A percentile compares a stretch with the other conserved stretches of the same genome.
Conservation (phyloP, 2,113 vertebrate genomes). For the Sylvietta virens region DNA sequence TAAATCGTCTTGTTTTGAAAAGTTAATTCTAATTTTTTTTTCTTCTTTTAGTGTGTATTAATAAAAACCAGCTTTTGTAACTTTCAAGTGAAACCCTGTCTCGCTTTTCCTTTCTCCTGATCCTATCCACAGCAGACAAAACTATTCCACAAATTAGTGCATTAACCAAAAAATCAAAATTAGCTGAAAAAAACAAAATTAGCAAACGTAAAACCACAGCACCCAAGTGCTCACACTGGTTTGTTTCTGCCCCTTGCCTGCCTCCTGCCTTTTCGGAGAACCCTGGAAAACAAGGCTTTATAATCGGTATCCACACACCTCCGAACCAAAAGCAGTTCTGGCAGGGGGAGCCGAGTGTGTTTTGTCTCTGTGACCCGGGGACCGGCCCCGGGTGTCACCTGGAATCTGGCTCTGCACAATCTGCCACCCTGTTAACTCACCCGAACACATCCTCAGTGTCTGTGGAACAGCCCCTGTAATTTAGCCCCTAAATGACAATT, state of each 20-base stretch:
- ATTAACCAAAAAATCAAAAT: no score
- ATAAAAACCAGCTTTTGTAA: no score
- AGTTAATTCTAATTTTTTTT: no score
- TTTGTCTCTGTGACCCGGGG: neutral
- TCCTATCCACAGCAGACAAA: no score
- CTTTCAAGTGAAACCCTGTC: no score
- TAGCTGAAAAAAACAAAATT: no score
- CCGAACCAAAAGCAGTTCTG: neutral
- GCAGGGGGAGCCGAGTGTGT: neutral
- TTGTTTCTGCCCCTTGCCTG: neutral
- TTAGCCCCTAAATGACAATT: neutral
- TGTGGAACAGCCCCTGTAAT: neutral
- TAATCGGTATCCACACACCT: neutral
- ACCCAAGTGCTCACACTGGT: neutral
- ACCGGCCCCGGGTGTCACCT: rapidly evolving
- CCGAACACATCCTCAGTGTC: neutral
- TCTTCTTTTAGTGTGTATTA: no score
- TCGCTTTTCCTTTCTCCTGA: no score
- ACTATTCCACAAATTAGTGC: no score
- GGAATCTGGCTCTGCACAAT: neutral
- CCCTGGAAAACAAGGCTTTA: rapidly evolving
- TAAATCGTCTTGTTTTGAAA: no score
- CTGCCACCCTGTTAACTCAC: neutral
- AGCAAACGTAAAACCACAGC: no score
- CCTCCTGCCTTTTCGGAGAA: neutral